These are phyloP conservation scores for Thinocorus orbignyianus DNA, from an alignment of 2,113 vertebrate genomes.

Conservation along the genomic window DNA sequence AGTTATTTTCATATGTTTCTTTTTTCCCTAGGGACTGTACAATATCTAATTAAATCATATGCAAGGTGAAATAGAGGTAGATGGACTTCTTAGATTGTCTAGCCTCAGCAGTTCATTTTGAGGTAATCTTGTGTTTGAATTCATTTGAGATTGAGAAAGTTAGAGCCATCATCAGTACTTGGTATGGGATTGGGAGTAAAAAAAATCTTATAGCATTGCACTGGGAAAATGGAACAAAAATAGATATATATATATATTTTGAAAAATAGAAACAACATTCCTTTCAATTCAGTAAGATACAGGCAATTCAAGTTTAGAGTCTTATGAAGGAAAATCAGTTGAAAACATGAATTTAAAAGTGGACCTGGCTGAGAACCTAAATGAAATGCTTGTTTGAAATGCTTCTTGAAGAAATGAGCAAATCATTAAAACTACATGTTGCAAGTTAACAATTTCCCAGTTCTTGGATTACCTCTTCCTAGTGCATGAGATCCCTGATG, in stretches of 20 bases:
- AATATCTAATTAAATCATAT: neutral
- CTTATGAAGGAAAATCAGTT: neutral
- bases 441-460: neutral
- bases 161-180: neutral
- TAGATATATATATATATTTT: neutral
- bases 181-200: neutral
- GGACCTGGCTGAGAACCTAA: neutral
- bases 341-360: neutral
- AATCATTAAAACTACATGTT: neutral
- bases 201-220: neutral
- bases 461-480: neutral
- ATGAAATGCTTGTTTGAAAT: neutral
- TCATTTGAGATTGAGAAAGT: neutral
- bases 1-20: neutral
- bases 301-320: neutral
- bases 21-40: neutral
- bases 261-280: neutral
- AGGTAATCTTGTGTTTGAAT: conserved; percentile 15
- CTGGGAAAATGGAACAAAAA: neutral
- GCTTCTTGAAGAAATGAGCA: neutral
- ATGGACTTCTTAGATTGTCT: conserved; percentile 36
- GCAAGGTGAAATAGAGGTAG: conserved; percentile 24
- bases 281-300: neutral
- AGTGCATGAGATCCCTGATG: neutral
- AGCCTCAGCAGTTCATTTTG: conserved; percentile 9